A percentile compares a stretch with the other conserved stretches of the same genome.
Conservation (phyloP, 2,888 invertebrate genomes). For the Cecidostiba fungosa region DNA sequence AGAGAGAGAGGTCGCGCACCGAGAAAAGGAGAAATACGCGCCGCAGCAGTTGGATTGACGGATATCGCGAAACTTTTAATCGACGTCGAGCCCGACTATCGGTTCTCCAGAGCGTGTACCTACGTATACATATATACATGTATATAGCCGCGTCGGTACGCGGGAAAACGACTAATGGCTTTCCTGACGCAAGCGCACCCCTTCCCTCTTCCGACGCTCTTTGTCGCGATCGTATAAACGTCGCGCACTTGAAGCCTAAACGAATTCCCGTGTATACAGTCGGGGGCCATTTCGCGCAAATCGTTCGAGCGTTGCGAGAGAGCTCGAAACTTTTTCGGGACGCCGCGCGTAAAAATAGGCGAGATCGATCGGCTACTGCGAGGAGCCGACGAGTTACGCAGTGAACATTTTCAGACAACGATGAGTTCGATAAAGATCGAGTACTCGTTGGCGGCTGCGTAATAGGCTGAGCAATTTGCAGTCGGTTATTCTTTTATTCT, state of each 20-base stretch:
- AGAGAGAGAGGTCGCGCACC: too few relatives aligned
- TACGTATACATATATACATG: too few relatives aligned
- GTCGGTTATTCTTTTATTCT: too few relatives aligned
- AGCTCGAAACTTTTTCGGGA: conserved; percentile 25
- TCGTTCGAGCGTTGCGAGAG: not conserved
- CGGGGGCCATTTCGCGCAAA: conserved; percentile 22
- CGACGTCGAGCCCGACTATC: conserved; percentile 43
- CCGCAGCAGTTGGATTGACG: conserved; percentile 43
- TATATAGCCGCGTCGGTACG: not conserved
- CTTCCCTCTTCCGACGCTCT: not conserved
- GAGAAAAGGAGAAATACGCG: not conserved
- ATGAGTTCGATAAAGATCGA: too few relatives aligned
- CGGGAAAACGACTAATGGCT: conserved; percentile 56
- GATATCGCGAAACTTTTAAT: conserved; percentile 60
- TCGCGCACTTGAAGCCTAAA: conserved; percentile 58
- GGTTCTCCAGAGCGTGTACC: conserved; percentile 8
- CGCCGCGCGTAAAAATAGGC: not conserved
- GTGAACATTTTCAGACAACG: too few relatives aligned
- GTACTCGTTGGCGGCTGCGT: too few relatives aligned
- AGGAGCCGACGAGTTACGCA: too few relatives aligned
- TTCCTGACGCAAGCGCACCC: not conserved
- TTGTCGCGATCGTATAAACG: conserved; percentile 41
- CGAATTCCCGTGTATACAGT: conserved; percentile 57
- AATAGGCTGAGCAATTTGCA: too few relatives aligned
- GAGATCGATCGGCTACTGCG: too few relatives aligned